Percentiles rank a stretch among this genome's conserved stretches.
Conservation (phyloP, 2,113 vertebrate species). For the Pelvicachromis taeniatus region DNA sequence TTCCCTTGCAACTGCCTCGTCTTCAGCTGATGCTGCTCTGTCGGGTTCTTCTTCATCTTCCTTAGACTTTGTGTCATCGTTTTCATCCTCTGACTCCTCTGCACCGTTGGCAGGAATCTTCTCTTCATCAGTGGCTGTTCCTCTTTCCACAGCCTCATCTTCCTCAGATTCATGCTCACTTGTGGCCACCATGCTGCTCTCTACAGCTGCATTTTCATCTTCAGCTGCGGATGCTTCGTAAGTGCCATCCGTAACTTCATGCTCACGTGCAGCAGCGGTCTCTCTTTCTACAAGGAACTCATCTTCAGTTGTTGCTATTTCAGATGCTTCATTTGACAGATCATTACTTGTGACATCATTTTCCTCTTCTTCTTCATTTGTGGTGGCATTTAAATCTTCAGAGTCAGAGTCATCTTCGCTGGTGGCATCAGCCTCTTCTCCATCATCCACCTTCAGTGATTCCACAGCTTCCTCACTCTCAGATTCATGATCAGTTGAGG, state of each 20-base stretch:
- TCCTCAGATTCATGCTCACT: background rate
- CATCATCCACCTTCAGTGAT: background rate
- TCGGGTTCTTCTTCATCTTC: background rate
- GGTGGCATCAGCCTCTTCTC: background rate
- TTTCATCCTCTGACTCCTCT: background rate
- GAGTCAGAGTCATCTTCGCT: background rate
- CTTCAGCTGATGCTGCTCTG: background rate
- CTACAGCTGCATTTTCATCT: background rate
- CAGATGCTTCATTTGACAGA: background rate
- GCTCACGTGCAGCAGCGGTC: background rate
- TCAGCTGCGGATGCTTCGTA: background rate
- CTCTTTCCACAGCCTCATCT: background rate
- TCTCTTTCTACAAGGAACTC: background rate
- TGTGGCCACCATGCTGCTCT: background rate
- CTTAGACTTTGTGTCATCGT: background rate
- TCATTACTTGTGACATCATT: background rate
- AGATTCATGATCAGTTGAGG: background rate
- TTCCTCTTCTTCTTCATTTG: slow-evolving; percentile 13
- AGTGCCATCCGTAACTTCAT: background rate
- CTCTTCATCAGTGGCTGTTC: background rate
- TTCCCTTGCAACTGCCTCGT: background rate
- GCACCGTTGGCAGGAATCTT: background rate
- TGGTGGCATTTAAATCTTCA: background rate
- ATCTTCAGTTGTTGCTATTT: background rate
- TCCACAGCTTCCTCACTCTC: background rate